Conservation (phyloP, 2,888 invertebrate genomes). For the Pseudoips prasinana region DNA sequence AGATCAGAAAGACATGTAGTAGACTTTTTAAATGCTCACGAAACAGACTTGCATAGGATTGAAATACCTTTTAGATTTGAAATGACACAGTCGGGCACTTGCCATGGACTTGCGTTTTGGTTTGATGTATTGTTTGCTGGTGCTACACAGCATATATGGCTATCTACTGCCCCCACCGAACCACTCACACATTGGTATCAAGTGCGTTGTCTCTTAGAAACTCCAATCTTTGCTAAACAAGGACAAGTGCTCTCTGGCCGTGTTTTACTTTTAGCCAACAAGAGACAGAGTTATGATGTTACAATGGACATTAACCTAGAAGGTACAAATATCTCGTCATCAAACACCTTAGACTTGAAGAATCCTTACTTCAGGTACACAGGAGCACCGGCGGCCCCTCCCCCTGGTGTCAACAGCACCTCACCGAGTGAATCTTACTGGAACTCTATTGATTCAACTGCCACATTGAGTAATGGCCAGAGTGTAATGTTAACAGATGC, state of each 20-base stretch:
- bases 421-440: constrained; percentile 97
- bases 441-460: constrained; percentile 91
- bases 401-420: constrained; percentile 93
- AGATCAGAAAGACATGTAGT: constrained; percentile 96
- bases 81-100: constrained; percentile 94
- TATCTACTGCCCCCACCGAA: constrained; percentile 98
- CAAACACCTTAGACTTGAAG: constrained; percentile 97
- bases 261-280: constrained; percentile 94
- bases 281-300: constrained; percentile 99
- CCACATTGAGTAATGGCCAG: constrained; percentile 66
- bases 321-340: constrained; percentile 92
- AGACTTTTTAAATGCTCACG: constrained; percentile 95
- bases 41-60: constrained; percentile 96
- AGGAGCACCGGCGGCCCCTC: constrained; percentile 94
- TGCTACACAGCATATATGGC: constrained; percentile 94
- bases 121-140: constrained; percentile 99
- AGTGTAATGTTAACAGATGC: constrained; percentile 68
- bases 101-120: constrained; percentile 99
- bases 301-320: constrained; percentile 96
- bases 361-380: constrained; percentile 99
- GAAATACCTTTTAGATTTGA: constrained; percentile 97
- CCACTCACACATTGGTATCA: constrained; percentile 99
- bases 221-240: constrained; percentile 96
- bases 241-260: constrained; percentile 95
- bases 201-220: constrained; percentile 96